These are phyloP conservation scores for Beris chalybata DNA, from an alignment of 2,888 invertebrate genomes.

Conservation along the genomic window DNA sequence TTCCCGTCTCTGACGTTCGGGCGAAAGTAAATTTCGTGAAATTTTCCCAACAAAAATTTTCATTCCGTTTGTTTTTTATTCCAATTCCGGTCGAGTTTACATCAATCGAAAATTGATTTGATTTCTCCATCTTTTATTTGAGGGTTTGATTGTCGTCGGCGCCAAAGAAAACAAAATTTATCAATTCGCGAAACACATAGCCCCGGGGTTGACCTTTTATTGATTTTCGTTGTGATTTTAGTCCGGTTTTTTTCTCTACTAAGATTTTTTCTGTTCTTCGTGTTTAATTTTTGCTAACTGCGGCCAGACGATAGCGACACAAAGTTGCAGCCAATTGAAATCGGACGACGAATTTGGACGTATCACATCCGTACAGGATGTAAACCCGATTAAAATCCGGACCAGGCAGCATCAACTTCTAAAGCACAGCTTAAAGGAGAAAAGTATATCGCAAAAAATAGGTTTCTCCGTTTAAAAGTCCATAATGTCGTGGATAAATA, in stretches of 20 bases:
- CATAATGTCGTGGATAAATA: conserved; percentile 38
- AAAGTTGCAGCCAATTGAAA: too few species aligned
- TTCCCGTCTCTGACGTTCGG: conserved; percentile 32
- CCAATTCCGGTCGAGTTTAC: too few species aligned
- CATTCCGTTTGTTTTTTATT: neutral
- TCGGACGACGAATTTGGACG: too few species aligned
- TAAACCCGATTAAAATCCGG: too few species aligned
- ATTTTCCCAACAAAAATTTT: conserved; percentile 12
- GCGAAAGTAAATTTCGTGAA: conserved; percentile 11
- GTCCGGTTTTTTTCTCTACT: neutral
- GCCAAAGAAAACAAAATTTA: neutral
- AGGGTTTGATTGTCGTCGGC: too few species aligned
- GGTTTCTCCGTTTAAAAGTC: conserved; percentile 23
- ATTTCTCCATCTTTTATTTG: neutral
- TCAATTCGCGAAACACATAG: neutral
- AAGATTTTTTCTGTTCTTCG: too few species aligned
- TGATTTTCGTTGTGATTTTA: conserved; percentile 9
- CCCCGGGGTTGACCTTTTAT: conserved; percentile 14
- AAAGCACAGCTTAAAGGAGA: too few species aligned
- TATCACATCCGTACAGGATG: too few species aligned
- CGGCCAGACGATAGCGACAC: too few species aligned
- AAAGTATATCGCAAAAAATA: neutral
- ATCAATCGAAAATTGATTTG: neutral
- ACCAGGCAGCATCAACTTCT: too few species aligned
- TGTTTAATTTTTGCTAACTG: too few species aligned